Conservation (phyloP, 1,140 invertebrate genomes). For the Leguminivora glycinivorella region DNA sequence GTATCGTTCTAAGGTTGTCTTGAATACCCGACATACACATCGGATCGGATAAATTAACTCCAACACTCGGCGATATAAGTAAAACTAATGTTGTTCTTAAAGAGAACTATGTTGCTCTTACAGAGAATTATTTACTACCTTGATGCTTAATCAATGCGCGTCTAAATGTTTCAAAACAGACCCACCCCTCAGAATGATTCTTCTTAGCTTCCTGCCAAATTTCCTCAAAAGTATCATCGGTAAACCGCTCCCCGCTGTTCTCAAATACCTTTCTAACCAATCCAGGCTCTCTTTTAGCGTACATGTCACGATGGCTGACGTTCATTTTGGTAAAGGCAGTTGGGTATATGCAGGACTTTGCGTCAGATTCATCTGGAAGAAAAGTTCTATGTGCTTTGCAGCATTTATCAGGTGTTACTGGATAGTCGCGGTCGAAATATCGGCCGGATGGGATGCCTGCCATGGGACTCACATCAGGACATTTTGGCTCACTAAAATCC, state of each 20-base stretch:
- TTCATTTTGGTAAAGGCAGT: constrained; percentile 33
- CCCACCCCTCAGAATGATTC: constrained; percentile 38
- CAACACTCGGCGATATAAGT: too few species aligned
- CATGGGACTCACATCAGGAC: constrained; percentile 24
- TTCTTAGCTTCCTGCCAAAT: constrained; percentile 41
- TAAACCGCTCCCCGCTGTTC: constrained; percentile 38
- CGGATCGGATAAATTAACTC: too few species aligned
- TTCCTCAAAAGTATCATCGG: constrained; percentile 38
- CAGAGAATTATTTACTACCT: background rate
- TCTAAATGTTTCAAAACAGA: constrained; percentile 44
- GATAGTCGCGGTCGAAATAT: constrained; percentile 44
- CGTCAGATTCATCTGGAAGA: constrained; percentile 40
- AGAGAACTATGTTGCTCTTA: background rate
- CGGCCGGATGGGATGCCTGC: constrained; percentile 43
- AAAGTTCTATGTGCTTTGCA: constrained; percentile 36
- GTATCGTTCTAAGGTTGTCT: too few species aligned
- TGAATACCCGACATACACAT: too few species aligned
- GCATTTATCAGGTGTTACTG: constrained; percentile 34
- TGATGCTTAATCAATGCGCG: constrained; percentile 26
- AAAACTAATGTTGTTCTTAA: too few species aligned
- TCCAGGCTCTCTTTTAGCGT: constrained; percentile 33
- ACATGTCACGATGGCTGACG: constrained; percentile 45
- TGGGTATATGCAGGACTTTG: constrained; percentile 36
- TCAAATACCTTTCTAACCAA: constrained; percentile 41
- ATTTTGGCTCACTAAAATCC: constrained; percentile 42